Evolutionary conservation across 2,113 vertebrate species (phyloP).

Genomic region (Picathartes gymnocephalus): DNA sequence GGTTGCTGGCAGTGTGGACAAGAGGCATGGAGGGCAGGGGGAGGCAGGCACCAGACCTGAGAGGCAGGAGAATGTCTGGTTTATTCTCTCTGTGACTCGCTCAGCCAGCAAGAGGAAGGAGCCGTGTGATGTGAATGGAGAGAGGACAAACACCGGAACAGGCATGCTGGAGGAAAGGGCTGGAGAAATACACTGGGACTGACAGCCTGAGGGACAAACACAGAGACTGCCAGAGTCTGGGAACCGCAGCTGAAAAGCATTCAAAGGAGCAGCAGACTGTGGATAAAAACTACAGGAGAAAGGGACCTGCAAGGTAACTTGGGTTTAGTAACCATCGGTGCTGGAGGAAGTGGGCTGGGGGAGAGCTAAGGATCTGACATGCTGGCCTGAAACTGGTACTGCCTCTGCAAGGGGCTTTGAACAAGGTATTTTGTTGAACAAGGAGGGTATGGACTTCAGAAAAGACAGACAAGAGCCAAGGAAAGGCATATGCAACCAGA

Average conservation of each 20-base stretch:
- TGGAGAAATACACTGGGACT: not conserved
- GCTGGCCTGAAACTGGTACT: not conserved
- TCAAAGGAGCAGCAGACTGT: not conserved
- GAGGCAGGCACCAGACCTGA: not conserved
- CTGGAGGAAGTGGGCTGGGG: not conserved
- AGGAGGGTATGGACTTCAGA: not conserved
- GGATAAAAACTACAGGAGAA: not conserved
- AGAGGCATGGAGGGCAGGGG: not conserved
- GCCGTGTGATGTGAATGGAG: fast-evolving
- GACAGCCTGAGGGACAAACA: not conserved
- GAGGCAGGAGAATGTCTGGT: not conserved
- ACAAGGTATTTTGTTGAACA: not conserved
- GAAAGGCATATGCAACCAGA: not conserved
- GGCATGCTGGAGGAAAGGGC: not conserved
- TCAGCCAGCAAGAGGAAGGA: not conserved
- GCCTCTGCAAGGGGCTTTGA: not conserved
- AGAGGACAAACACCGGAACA: slow-evolving; percentile 38
- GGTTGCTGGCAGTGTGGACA: not conserved
- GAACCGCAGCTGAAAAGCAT: not conserved
- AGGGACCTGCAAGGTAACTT: not conserved
- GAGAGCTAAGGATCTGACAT: not conserved
- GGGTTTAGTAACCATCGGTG: not conserved
- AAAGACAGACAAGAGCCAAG: not conserved
- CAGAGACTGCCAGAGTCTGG: not conserved
- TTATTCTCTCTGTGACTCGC: fast-evolving